Base-by-base conservation (phyloP, 2,888 invertebrate genomes). In the Drosophila picticornis region DNA sequence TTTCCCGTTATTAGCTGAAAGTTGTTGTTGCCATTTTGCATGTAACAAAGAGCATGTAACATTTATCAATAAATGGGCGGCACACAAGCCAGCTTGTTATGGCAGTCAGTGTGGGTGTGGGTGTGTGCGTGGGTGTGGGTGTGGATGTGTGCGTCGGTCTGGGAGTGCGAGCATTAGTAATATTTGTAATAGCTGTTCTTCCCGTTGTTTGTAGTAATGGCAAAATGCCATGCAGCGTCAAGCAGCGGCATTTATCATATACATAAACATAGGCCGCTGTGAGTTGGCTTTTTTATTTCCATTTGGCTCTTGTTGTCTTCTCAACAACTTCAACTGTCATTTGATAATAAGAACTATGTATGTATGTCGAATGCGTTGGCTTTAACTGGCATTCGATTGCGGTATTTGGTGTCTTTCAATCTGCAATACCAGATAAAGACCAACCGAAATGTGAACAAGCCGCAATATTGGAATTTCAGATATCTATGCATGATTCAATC, bases 1-100 rank as follows among this genome's bases (percentile, higher is more conserved):
- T 64, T 86, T 83, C 61, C 72, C 72, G 50, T 71, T 86, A 83
- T 83, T 83, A 86, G 70, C 83, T 67, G 55, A 59, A 67, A 60
- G 66, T 72, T 62, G 34, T 52, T 63, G 59, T 52, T 75, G 79
- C 68, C 74, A 69, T 81, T 75, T 69, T 65, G 50, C 59, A 65
- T 65, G 62, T 29, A 32, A 31, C 19, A 56, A 55, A 53, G 31
- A 56, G 46, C 51, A 43, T 27, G 46, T 86, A 59, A 69, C 50
- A 83, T 61, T 69, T 80, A 73, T 83, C 86, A 69, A 80, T 85
- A 85, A 77, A 73, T 57, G 68, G 67, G 72, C 56, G 58, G 64
- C 59, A 68, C 75, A 59, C 40, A 67, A 50, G 40, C 34, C 19
- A 29, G 59, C 50, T 48, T 53, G 51, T 68, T 46, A 34, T 56